These are phyloP conservation scores for Larimichthys polyactis DNA, from an alignment of 2,113 vertebrate species.

Conservation along the genomic window DNA sequence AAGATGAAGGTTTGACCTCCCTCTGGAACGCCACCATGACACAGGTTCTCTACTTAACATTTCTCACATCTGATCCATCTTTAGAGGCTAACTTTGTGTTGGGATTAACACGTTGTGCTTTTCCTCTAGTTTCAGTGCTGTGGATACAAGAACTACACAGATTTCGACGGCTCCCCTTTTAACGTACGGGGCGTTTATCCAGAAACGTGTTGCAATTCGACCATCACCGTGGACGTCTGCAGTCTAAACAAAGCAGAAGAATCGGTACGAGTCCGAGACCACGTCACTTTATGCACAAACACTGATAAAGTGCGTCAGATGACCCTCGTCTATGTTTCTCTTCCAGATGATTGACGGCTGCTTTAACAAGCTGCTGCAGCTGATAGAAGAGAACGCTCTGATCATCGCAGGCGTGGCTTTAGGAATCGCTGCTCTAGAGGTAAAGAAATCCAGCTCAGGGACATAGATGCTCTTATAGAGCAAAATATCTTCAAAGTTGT, in stretches of 20 bases:
- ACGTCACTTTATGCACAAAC: background rate
- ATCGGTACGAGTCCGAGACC: slow-evolving; percentile 47
- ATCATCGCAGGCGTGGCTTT: slow-evolving; percentile 78
- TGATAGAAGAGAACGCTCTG: slow-evolving; percentile 72
- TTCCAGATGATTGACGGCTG: slow-evolving; percentile 73
- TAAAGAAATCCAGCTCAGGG: slow-evolving; percentile 46
- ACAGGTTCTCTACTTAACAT: slow-evolving; percentile 59
- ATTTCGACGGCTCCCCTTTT: slow-evolving; percentile 77
- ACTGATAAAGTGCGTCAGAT: background rate
- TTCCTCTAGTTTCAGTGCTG: slow-evolving; percentile 80
- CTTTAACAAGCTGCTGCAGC: slow-evolving; percentile 53
- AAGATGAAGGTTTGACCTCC: background rate
- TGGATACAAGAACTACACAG: slow-evolving; percentile 80
- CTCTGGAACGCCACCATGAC: slow-evolving; percentile 83
- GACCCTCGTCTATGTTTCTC: background rate
- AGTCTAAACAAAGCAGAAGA: fast-evolving
- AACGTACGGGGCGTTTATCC: slow-evolving; percentile 27
- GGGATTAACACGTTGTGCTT: background rate
- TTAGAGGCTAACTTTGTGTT: no score
- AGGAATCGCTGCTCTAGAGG: slow-evolving; percentile 82
- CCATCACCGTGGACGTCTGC: fast-evolving
- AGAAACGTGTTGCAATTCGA: slow-evolving; percentile 60
- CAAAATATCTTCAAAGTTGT: background rate
- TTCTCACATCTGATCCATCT: no score
- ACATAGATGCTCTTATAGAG: background rate